Evolutionary conservation across 2,797 vertebrate genomes (phyloP).

Genomic region (Typhlichthys subterraneus): DNA sequence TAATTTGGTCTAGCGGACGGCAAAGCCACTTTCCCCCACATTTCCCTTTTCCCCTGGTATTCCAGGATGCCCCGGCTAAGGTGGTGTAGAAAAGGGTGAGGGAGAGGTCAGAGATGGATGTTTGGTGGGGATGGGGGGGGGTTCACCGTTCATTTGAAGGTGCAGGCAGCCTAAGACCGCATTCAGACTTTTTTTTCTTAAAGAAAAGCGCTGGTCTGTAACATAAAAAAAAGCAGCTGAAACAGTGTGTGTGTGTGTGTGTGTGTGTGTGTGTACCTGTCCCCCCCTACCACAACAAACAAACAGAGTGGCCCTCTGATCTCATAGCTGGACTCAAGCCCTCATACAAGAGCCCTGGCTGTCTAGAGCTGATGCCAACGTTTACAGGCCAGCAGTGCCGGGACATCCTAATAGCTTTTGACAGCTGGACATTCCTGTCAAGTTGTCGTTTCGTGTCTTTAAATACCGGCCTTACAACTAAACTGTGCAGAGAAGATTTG

Average conservation of each 20-base stretch:
- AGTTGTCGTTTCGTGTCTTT: neutral
- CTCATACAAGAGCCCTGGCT: constrained; percentile 38
- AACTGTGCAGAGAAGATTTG: neutral
- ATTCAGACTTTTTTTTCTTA: too few species aligned
- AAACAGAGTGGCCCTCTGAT: constrained; percentile 76
- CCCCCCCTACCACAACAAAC: constrained; percentile 78
- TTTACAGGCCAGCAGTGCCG: neutral
- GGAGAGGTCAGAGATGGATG: constrained; percentile 67
- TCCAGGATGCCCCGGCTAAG: constrained; percentile 67
- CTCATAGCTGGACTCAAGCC: constrained; percentile 64
- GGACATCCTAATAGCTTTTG: neutral
- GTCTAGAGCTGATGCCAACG: constrained; percentile 43
- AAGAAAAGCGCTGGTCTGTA: too few species aligned
- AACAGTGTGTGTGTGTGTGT: neutral
- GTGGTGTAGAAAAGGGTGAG: constrained; percentile 63
- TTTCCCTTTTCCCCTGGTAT: constrained; percentile 35
- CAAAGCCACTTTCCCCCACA: constrained; percentile 55
- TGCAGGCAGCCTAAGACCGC: neutral
- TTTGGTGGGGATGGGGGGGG: constrained; percentile 66
- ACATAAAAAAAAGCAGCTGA: too few species aligned
- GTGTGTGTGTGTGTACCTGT: constrained; percentile 36
- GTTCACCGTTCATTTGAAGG: constrained; percentile 58
- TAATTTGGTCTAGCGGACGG: constrained; percentile 71
- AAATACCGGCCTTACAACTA: neutral
- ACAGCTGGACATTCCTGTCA: too few species aligned